A percentile compares a stretch with the other conserved stretches of the same genome.
phyloP scores from a whole-genome alignment of 2,797 vertebrate species.

The Fistularia commersonii region DNA sequence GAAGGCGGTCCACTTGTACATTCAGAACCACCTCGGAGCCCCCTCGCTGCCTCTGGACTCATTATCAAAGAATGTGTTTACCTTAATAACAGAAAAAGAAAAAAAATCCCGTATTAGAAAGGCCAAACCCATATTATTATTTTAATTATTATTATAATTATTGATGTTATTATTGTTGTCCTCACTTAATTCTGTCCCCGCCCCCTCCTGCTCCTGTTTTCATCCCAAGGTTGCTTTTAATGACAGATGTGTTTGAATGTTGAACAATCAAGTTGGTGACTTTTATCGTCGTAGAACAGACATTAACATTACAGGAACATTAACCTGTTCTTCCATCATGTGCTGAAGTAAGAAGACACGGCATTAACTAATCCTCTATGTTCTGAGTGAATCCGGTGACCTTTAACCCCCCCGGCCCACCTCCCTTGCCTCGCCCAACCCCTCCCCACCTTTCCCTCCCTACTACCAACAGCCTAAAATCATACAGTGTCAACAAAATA shows the following conservation, averaged over 20 bases:
- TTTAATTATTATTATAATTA: slow-evolving; percentile 68
- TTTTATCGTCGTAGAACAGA: slow-evolving; percentile 78
- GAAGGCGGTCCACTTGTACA: slow-evolving; percentile 67
- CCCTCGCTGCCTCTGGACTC: slow-evolving; percentile 71
- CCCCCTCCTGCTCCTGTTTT: slow-evolving; percentile 31
- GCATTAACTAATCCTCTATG: slow-evolving; percentile 67
- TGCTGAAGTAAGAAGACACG: slow-evolving; percentile 70
- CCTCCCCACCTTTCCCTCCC: slow-evolving; percentile 63
- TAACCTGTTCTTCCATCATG: slow-evolving; percentile 61
- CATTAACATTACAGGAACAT: slow-evolving; percentile 28
- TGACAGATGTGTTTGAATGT: slow-evolving; percentile 79
- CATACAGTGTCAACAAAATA: slow-evolving; percentile 59
- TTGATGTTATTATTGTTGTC: slow-evolving; percentile 50
- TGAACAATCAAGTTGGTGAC: slow-evolving; percentile 87
- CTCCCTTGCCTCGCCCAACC: too few species aligned
- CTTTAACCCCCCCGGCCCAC: too few species aligned
- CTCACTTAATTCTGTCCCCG: slow-evolving; percentile 73
- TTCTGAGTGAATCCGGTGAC: slow-evolving; percentile 65
- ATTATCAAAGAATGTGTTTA: slow-evolving; percentile 59
- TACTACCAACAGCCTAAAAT: slow-evolving; percentile 74
- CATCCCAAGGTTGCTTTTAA: slow-evolving; percentile 59
- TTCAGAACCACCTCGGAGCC: slow-evolving; percentile 70
- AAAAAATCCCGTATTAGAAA: slow-evolving; percentile 72
- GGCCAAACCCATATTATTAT: slow-evolving; percentile 84
- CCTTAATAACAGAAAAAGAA: slow-evolving; percentile 57